Conservation (phyloP, 2,113 vertebrate genomes). For the Globicephala melas region DNA sequence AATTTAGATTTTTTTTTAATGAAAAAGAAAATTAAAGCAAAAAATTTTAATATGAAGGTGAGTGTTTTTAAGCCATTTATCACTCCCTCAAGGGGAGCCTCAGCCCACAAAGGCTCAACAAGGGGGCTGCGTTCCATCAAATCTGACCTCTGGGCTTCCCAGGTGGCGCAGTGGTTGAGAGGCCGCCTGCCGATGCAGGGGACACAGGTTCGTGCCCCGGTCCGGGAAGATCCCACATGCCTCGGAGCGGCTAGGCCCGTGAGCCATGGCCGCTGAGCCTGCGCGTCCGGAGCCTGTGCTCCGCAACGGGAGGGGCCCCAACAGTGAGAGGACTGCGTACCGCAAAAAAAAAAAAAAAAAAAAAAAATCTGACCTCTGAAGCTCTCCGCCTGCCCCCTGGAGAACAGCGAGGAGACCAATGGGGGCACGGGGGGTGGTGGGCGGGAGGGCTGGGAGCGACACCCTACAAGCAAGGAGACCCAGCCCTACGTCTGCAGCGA, state of each 20-base stretch:
- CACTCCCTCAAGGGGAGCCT: no score
- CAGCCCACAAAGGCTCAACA: neutral
- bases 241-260: no score
- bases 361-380: neutral
- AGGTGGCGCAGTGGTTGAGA: no score
- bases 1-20: neutral
- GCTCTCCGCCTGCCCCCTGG: neutral
- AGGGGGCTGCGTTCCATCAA: neutral
- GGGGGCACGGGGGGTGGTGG: neutral
- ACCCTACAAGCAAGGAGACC: neutral
- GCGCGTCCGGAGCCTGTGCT: no score
- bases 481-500: neutral
- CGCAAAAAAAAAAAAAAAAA: no score
- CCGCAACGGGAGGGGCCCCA: no score
- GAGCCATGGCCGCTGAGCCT: no score
- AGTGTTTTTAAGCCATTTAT: no score
- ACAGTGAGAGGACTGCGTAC: no score
- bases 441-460: accelerated
- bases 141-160: neutral
- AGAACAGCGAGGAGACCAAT: neutral
- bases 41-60: neutral
- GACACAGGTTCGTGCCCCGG: no score
- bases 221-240: no score
- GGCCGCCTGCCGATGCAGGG: no score
- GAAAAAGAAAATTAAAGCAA: neutral